Evolutionary conservation across 2,888 invertebrate genomes (phyloP), one percentile per base, ranked within the genome.

Genomic region (Drosophila tanythrix): DNA sequence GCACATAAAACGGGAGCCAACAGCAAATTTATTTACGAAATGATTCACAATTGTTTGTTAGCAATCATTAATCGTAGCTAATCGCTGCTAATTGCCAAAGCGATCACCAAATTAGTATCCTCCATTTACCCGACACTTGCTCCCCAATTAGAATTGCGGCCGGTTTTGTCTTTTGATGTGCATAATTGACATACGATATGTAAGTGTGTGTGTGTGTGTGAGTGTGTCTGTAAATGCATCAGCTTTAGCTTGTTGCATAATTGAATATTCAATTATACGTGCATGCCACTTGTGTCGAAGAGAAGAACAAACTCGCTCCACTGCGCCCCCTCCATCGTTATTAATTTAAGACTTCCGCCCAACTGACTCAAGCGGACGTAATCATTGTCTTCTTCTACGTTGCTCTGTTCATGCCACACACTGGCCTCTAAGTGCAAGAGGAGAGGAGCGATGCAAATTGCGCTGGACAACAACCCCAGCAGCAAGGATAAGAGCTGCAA

Each of bases 341-440:
- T 88, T 88, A 88, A 90, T 89, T 90, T 87, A 90, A 88, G 84
- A 88, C 90, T 89, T 90, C 90, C 89, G 88, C 74, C 75, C 64
- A 65, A 62, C 64, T 59, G 48, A 31, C 50, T 51, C 51, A 25
- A 70, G 65, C 75, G 74, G 66, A 73, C 88, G 78, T 80, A 80
- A 84, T 82, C 80, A 70, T 77, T 82, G 80, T 84, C 78, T 86
- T 75, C 67, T 15, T 8, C 29, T 8, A 51, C 66, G 70, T 64
- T 80, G 78, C 68, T 55, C 70, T 53, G 51, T 68, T n/a, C 53
- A 69, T 55, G 69, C 67, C 50, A 55, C 51, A 58, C 53, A 63
- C 50, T 35, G 53, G 36, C 11, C 69, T 64, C 27, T 13, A 40
- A 58, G 46, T 3, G 27, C 10, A 13, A 46, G 21, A 15, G 55